Conservation (phyloP, 92 coral and sea anemone species). For the Heliopora coerulea region DNA sequence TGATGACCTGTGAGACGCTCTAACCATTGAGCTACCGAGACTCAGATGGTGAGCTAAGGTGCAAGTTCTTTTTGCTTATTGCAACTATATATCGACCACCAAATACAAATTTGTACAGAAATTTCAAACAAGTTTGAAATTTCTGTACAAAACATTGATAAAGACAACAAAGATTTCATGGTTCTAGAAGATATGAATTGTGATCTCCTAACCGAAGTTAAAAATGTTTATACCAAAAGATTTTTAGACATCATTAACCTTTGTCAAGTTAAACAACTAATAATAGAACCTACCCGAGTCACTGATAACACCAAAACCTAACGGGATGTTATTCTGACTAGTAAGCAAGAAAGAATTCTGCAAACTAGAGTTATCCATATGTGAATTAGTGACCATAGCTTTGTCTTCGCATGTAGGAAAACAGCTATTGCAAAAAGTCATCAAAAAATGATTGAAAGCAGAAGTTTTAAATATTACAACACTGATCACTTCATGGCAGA, state of each 20-base stretch:
- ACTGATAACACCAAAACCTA: conserved; percentile 1
- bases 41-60: no score
- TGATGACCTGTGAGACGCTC: no score
- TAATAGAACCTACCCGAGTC: neutral
- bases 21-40: no score
- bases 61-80: no score
- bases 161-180: conserved; percentile 49
- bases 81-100: conserved; percentile 60
- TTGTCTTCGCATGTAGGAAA: conserved; percentile 16
- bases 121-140: conserved; percentile 39
- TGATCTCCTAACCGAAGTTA: conserved; percentile 27
- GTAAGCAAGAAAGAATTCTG: neutral
- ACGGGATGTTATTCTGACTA: conserved; percentile 1
- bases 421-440: neutral
- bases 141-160: conserved; percentile 29
- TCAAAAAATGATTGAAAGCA: conserved; percentile 21
- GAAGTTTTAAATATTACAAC: conserved; percentile 11
- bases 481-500: conserved; percentile 1
- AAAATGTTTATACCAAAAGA: neutral
- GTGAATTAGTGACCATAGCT: conserved; percentile 30
- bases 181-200: conserved; percentile 52
- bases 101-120: conserved; percentile 35
- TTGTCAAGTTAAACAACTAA: conserved; percentile 22
- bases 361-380: conserved; percentile 11
- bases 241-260: conserved; percentile 2